Evolutionary conservation across 1,140 invertebrate genomes (phyloP), one percentile per base, ranked within the genome.

Genomic region (Carposina sasakii): DNA sequence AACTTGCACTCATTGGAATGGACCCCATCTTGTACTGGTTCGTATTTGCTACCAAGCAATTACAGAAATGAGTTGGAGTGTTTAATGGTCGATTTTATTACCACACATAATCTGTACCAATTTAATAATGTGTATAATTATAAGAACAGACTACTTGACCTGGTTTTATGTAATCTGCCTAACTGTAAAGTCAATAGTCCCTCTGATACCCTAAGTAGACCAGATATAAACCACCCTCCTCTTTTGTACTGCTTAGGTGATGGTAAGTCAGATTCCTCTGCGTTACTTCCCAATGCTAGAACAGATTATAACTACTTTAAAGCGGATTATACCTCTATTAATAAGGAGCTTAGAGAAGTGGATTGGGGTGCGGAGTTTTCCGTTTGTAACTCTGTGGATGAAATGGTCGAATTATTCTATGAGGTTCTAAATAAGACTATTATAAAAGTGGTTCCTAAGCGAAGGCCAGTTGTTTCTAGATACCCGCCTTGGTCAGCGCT

Each of bases 1-100:
- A 45, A 52, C 19, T 23, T 45, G 19, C 21, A 26, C 15, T 46
- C 43, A 15, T 46, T 52, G 2, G 33, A 45, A 12, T 52, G 50
- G 50, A 24, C 10, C 10, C 10, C n/a, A 2, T 5, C 13, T 5
- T 3, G 9, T 2, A 19, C 16, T 39, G 20, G 19, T 20, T 3
- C 5, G 2, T 5, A 3, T 9, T 19, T 20, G 3, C 4, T 3
- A 6, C 31, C 31, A 6, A 8, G 3, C 15, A 6, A 33, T 13
- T 33, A 33, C 31, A 6, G 13, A 6, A 33, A 15, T 26, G 12
- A 5, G 12, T 12, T 26, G 5, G 24, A 26, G 5, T 6, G 5
- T 26, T 6, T 12, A 6, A 10, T 13, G 3, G 31, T 33, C 15
- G 31, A 13, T n/a, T 33, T 33, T 33, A n/a, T n/a, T 6, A 8